Percentiles rank a stretch among this genome's conserved stretches.
These are phyloP conservation scores for Ibidorhyncha struthersii DNA, from an alignment of 2,113 vertebrate genomes.

Conservation along the genomic window DNA sequence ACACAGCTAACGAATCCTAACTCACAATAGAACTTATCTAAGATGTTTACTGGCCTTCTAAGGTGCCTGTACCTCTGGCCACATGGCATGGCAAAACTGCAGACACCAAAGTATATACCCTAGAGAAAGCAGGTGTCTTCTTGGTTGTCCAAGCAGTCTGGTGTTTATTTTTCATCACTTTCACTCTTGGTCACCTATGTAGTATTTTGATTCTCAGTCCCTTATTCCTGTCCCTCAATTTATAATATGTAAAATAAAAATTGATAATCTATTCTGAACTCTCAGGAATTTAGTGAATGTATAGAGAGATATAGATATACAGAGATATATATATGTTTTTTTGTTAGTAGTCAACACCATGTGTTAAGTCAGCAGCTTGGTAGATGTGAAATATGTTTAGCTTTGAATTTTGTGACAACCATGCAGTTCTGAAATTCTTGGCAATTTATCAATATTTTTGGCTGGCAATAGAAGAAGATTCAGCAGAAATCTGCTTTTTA, in stretches of 20 bases:
- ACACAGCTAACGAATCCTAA: background rate
- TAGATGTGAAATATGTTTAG: background rate
- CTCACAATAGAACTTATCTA: background rate
- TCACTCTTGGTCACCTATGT: background rate
- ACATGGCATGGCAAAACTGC: background rate
- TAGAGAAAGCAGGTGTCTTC: background rate
- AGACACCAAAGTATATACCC: background rate
- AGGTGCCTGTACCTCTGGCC: background rate
- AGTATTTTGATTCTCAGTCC: background rate
- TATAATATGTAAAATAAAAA: background rate
- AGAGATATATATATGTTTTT: rapidly evolving
- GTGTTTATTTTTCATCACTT: background rate
- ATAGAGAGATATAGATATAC: background rate
- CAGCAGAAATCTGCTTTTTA: background rate
- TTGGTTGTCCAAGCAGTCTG: background rate
- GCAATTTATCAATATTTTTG: background rate
- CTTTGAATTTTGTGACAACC: background rate
- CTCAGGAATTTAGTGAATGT: background rate
- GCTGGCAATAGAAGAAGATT: background rate
- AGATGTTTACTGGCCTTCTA: background rate
- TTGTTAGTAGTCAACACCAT: background rate
- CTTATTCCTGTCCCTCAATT: background rate
- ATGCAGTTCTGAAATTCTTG: background rate
- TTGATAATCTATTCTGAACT: background rate
- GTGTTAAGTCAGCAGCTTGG: background rate